These are phyloP conservation scores for Xestia sexstrigata DNA, from an alignment of 2,888 invertebrate genomes.

Conservation along the genomic window DNA sequence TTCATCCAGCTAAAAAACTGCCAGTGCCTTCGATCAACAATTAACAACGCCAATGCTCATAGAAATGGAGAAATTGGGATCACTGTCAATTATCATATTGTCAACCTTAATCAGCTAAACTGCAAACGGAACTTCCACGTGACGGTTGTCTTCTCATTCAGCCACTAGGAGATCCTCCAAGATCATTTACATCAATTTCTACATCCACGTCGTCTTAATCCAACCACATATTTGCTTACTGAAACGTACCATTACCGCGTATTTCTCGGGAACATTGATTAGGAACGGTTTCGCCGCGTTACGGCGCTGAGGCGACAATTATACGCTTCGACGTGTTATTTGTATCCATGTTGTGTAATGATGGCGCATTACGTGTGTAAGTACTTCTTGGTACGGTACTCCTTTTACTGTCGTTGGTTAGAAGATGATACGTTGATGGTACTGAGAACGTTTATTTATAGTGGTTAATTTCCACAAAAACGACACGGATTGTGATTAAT, in stretches of 20 bases:
- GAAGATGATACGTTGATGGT: background rate
- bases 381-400: slow-evolving; percentile 22
- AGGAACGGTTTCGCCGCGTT: slow-evolving; percentile 30
- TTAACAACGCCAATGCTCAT: too few species aligned
- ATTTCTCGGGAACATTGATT: slow-evolving; percentile 47
- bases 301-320: slow-evolving; percentile 41
- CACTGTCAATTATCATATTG: background rate
- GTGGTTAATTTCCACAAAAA: background rate
- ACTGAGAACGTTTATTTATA: background rate
- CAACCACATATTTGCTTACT: slow-evolving; percentile 30
- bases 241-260: slow-evolving; percentile 29
- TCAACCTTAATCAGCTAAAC: too few species aligned
- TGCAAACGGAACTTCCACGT: background rate
- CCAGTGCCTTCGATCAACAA: too few species aligned
- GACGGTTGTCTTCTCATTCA: too few species aligned
- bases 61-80: background rate
- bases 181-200: background rate
- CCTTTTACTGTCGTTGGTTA: slow-evolving; percentile 2
- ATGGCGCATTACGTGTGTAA: slow-evolving; percentile 17
- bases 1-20: background rate
- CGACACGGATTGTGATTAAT: background rate
- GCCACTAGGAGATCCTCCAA: background rate
- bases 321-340: slow-evolving; percentile 43
- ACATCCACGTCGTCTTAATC: background rate
- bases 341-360: slow-evolving; percentile 32